Percentiles rank a stretch among this genome's conserved stretches.
Conservation (phyloP, 2,888 invertebrate genomes). For the Leptinotarsa peninsularis region DNA sequence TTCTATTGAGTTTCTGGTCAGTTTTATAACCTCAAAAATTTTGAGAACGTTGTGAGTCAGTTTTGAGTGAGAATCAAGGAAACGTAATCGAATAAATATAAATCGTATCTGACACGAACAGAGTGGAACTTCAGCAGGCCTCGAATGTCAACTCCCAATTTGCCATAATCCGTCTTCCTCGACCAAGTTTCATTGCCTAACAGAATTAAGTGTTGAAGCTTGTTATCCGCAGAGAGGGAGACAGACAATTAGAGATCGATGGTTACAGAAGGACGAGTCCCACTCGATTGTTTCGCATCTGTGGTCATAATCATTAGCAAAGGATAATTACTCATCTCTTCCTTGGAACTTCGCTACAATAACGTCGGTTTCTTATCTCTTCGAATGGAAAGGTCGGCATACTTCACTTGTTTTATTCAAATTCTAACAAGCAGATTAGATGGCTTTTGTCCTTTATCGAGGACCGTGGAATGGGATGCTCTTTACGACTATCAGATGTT, state of each 20-base stretch:
- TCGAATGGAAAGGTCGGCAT: constrained; percentile 37
- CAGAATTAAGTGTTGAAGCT: constrained; percentile 49
- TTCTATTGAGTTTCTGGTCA: too few species aligned
- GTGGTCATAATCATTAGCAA: constrained; percentile 54
- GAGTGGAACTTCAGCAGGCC: neutral
- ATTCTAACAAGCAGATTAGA: constrained; percentile 44
- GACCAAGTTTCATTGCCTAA: constrained; percentile 32
- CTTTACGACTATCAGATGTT: constrained; percentile 18
- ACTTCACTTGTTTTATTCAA: constrained; percentile 49
- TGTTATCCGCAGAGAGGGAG: constrained; percentile 46
- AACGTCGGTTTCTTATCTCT: constrained; percentile 49
- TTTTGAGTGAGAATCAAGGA: too few species aligned
- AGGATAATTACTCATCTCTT: constrained; percentile 51
- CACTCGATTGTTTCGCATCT: constrained; percentile 54
- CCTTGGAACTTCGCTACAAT: constrained; percentile 42
- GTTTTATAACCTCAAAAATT: too few species aligned
- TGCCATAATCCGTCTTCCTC: constrained; percentile 16
- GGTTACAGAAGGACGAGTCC: constrained; percentile 42
- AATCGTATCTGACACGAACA: neutral
- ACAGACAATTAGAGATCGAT: constrained; percentile 49
- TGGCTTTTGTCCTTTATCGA: constrained; percentile 30
- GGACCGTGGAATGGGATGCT: constrained; percentile 3
- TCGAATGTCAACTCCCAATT: constrained; percentile 6
- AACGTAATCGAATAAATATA: too few species aligned
- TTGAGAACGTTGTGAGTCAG: too few species aligned